phyloP scores from a whole-genome alignment of 1,140 invertebrate species.

The Sitophilus oryzae region DNA sequence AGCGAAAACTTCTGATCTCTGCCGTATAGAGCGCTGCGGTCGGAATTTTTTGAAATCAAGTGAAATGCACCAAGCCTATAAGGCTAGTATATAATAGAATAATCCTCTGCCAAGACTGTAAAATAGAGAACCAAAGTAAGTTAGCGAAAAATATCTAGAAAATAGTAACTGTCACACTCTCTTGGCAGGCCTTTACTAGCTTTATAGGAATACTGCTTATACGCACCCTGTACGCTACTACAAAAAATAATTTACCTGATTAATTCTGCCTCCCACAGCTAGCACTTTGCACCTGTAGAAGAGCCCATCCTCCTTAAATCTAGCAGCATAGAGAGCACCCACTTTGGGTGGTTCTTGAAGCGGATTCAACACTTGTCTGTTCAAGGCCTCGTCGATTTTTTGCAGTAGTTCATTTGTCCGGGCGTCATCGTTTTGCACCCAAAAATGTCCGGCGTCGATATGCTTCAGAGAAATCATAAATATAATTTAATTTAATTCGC shows the following conservation, averaged over 20 bases:
- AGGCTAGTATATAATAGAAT: too few relatives aligned
- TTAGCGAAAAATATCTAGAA: too few relatives aligned
- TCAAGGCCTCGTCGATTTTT: constrained; percentile 35
- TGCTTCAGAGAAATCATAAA: constrained; percentile 42
- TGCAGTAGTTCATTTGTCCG: constrained; percentile 30
- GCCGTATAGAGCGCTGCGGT: too few relatives aligned
- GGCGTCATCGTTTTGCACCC: constrained; percentile 50
- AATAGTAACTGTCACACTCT: too few relatives aligned
- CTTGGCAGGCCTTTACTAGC: too few relatives aligned
- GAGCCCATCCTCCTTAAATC: constrained; percentile 34
- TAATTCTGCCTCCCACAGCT: constrained; percentile 17
- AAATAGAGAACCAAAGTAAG: too few relatives aligned
- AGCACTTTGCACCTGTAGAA: constrained; percentile 44
- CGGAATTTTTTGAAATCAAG: too few relatives aligned
- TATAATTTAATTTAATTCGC: constrained; percentile 1
- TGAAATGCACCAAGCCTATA: too few relatives aligned
- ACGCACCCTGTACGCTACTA: neutral
- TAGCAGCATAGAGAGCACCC: constrained; percentile 41
- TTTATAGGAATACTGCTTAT: too few relatives aligned
- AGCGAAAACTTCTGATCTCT: too few relatives aligned
- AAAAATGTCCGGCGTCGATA: constrained; percentile 56
- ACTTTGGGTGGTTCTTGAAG: constrained; percentile 18
- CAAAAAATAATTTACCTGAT: constrained; percentile 19
- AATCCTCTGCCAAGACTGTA: too few relatives aligned
- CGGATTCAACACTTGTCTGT: constrained; percentile 21